Conservation (phyloP, 2,113 vertebrate genomes). For the Corythaeola cristata region DNA sequence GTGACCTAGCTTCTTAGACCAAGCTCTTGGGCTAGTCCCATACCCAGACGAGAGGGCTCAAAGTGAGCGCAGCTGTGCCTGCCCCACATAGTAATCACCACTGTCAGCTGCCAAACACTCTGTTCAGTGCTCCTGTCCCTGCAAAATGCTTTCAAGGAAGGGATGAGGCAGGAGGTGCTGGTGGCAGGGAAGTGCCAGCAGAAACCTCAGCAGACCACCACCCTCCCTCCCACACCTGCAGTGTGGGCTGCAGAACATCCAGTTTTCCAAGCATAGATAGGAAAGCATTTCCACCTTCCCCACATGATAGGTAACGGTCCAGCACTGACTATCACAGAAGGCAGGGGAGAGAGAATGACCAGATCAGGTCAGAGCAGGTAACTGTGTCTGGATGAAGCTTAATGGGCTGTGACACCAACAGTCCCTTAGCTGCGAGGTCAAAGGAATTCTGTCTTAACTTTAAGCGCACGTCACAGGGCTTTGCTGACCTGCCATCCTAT, state of each 20-base stretch:
- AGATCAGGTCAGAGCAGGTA: neutral
- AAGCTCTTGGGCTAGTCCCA: neutral
- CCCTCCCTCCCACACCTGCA: accelerated
- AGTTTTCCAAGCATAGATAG: neutral
- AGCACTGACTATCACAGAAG: neutral
- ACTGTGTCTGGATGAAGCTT: neutral
- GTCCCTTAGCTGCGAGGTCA: accelerated
- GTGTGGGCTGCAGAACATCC: neutral
- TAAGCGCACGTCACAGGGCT: neutral
- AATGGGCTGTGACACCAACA: neutral
- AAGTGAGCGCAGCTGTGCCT: accelerated
- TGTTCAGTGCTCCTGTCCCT: neutral
- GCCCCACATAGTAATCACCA: neutral
- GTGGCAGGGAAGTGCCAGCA: neutral
- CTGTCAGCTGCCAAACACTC: neutral
- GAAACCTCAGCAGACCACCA: neutral
- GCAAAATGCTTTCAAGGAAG: neutral
- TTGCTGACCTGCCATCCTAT: neutral
- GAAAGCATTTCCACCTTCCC: neutral
- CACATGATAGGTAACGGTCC: neutral
- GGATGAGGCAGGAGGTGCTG: neutral
- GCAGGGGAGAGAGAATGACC: neutral
- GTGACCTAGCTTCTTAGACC: neutral
- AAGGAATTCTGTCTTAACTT: neutral
- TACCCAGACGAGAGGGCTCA: neutral